These are phyloP conservation scores for Entosphenus tridentatus DNA, from an alignment of 2,113 vertebrate genomes.

Conservation along the genomic window DNA sequence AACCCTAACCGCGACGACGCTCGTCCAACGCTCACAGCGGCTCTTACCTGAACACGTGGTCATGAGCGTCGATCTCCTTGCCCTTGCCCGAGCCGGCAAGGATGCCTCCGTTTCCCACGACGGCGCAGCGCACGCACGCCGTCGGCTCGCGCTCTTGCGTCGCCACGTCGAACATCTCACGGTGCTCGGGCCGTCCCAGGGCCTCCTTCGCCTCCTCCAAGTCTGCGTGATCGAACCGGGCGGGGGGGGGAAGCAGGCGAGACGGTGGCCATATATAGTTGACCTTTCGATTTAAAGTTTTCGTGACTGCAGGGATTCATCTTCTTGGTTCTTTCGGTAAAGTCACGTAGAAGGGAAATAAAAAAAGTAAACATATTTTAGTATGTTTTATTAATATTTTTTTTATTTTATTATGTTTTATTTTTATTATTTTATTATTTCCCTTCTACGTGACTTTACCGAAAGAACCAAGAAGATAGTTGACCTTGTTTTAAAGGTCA, in stretches of 20 bases:
- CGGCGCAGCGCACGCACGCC: conserved; percentile 22
- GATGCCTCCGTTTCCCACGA: conserved; percentile 35
- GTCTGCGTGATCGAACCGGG: conserved; percentile 14
- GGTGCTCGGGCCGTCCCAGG: conserved; percentile 23
- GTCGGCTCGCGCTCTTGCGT: background rate
- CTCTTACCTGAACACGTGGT: conserved; percentile 45
- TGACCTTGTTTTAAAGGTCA: too few species aligned
- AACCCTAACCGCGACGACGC: too few species aligned
- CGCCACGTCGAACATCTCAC: conserved; percentile 28
- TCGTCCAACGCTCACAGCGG: background rate
- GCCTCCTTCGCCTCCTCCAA: conserved; percentile 23
- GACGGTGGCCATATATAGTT: background rate
- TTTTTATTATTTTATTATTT: too few species aligned
- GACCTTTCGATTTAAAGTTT: background rate
- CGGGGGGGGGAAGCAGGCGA: background rate
- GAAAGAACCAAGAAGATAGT: background rate
- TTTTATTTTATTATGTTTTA: background rate
- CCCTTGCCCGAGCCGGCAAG: conserved; percentile 28
- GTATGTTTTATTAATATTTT: too few species aligned
- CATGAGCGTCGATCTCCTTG: conserved; percentile 30
- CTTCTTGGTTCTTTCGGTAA: background rate
- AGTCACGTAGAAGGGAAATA: too few species aligned
- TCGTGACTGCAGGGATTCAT: too few species aligned
- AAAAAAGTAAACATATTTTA: too few species aligned
- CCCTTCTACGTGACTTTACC: too few species aligned